Conservation (phyloP, 1,140 invertebrate genomes). For the Trichogramma pretiosum region DNA sequence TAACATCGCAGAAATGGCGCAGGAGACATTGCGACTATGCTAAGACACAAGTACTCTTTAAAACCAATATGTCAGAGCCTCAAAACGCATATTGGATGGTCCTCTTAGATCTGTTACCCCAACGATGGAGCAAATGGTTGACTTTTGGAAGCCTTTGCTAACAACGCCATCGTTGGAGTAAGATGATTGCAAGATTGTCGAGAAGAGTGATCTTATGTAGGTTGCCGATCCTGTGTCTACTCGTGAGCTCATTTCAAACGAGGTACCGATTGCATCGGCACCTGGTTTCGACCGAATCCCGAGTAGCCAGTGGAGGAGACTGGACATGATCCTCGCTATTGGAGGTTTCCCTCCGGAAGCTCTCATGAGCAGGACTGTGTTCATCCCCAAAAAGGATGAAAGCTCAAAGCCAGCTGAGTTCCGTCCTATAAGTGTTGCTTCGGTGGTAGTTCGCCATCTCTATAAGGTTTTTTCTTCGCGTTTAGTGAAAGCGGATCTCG, state of each 20-base stretch:
- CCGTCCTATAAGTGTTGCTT: conserved; percentile 16
- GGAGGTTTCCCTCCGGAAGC: conserved; percentile 1
- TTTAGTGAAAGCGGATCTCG: neutral
- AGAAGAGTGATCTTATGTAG: no score
- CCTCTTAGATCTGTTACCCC: no score
- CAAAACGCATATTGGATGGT: no score
- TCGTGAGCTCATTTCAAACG: neutral
- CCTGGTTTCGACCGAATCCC: conserved; percentile 15
- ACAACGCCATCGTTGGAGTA: no score
- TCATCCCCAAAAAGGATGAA: conserved; percentile 20
- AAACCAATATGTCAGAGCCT: no score
- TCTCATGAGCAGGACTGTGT: conserved; percentile 15
- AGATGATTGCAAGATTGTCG: no score
- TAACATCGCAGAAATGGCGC: no score
- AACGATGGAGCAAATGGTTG: no score
- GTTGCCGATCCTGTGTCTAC: conserved; percentile 4
- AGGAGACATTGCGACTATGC: no score
- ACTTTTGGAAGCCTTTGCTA: no score
- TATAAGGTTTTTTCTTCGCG: conserved; percentile 18
- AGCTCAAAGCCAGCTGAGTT: conserved; percentile 10
- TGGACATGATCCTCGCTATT: conserved; percentile 6
- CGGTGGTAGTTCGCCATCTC: conserved; percentile 17
- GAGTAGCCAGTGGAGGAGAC: conserved; percentile 7
- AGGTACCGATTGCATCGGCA: conserved; percentile 4
- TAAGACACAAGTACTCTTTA: no score